A percentile compares a stretch with the other conserved stretches of the same genome.
Evolutionary conservation across 2,888 invertebrate species (phyloP).

Genomic region (Meiosimyza decipiens): DNA sequence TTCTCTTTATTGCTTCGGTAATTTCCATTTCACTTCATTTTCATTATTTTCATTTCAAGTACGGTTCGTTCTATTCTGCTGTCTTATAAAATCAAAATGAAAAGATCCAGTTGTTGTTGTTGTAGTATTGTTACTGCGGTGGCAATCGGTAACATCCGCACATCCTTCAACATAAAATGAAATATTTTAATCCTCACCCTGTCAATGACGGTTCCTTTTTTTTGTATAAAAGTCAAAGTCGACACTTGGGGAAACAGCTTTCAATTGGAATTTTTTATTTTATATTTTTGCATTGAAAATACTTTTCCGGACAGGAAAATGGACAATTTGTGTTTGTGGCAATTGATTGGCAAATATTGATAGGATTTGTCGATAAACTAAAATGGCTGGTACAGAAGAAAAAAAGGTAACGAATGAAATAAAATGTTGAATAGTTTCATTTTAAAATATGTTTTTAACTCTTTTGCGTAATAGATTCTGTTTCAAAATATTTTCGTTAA

Average conservation of each 20-base stretch:
- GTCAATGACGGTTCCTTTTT: constrained; percentile 3
- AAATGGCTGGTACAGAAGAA: too few relatives aligned
- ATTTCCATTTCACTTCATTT: constrained; percentile 57
- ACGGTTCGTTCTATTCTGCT: constrained; percentile 46
- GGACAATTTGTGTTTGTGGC: constrained; percentile 66
- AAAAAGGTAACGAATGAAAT: too few relatives aligned
- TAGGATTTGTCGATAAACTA: constrained; percentile 47
- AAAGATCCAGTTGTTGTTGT: constrained; percentile 34
- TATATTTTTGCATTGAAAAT: constrained; percentile 64
- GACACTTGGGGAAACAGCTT: constrained; percentile 59
- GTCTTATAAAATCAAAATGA: constrained; percentile 49
- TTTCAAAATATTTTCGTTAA: too few relatives aligned
- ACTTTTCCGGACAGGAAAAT: constrained; percentile 64
- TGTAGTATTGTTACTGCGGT: constrained; percentile 47
- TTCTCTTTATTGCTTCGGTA: constrained; percentile 35
- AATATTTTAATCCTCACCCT: constrained; percentile 21
- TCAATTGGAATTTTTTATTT: constrained; percentile 63
- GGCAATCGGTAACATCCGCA: constrained; percentile 38
- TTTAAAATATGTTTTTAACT: too few relatives aligned
- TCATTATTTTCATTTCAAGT: constrained; percentile 54
- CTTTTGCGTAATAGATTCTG: too few relatives aligned
- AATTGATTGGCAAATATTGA: constrained; percentile 65
- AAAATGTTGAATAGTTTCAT: too few relatives aligned
- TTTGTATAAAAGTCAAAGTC: constrained; percentile 22
- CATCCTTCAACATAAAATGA: constrained; percentile 19